A percentile compares a stretch with the other conserved stretches of the same genome.
Evolutionary conservation across 1,140 invertebrate species (phyloP).

Genomic region (Drosophila leontia): DNA sequence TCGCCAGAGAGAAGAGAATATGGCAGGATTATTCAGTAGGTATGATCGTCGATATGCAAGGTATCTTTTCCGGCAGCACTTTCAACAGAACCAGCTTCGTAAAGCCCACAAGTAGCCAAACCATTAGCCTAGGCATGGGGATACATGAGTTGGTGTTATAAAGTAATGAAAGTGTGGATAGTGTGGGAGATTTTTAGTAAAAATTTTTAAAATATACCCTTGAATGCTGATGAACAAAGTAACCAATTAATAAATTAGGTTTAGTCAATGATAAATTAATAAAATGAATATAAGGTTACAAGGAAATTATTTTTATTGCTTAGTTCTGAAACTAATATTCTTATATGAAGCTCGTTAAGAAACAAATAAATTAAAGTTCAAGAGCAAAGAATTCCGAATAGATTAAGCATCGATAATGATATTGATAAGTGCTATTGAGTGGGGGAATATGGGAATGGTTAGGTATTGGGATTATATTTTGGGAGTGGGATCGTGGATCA

Average conservation of each 20-base stretch:
- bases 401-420: conserved; percentile 4
- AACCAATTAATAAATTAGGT: background rate
- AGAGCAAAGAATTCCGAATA: background rate
- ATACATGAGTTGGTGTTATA: background rate
- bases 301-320: no score
- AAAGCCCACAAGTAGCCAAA: conserved; percentile 42
- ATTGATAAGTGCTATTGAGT: background rate
- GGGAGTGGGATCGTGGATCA: conserved; percentile 3
- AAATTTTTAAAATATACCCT: background rate
- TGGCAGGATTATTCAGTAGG: conserved; percentile 30
- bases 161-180: background rate
- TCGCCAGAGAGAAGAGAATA: background rate
- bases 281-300: background rate
- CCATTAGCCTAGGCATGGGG: conserved; percentile 52
- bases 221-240: background rate
- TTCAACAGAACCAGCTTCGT: conserved; percentile 57
- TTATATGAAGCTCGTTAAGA: background rate
- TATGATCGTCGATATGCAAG: conserved; percentile 56
- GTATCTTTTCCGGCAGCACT: conserved; percentile 36
- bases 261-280: background rate
- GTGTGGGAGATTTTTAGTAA: background rate
- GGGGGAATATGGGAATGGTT: background rate
- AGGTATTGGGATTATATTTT: background rate
- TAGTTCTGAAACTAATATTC: background rate
- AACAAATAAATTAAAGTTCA: conserved; percentile 3